These are phyloP conservation scores for Sycophila texana DNA, from an alignment of 2,888 invertebrate genomes.

Conservation along the genomic window DNA sequence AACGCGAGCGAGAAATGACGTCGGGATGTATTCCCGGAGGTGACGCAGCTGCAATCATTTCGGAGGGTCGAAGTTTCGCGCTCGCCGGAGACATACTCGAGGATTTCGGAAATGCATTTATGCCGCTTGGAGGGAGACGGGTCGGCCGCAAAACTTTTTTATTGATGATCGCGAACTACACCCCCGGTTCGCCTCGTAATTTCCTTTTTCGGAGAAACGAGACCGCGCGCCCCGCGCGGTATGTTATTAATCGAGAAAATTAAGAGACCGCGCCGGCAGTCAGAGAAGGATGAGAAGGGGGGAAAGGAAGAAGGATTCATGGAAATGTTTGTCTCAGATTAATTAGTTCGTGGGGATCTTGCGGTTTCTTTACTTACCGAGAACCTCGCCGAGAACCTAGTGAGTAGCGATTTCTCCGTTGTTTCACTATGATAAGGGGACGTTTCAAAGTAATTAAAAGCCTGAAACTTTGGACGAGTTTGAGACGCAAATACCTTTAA, in stretches of 20 bases:
- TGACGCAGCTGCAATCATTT: slow-evolving; percentile 21
- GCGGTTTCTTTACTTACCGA: slow-evolving; percentile 17
- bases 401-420: slow-evolving; percentile 19
- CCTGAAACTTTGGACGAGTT: background rate
- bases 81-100: background rate
- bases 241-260: slow-evolving; percentile 38
- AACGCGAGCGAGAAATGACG: slow-evolving; percentile 36
- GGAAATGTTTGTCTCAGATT: slow-evolving; percentile 37
- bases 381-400: too few relatives aligned
- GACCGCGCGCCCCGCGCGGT: background rate
- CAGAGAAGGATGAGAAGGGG: background rate
- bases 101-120: slow-evolving; percentile 19
- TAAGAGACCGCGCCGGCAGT: background rate
- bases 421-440: slow-evolving; percentile 20
- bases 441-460: slow-evolving; percentile 38
- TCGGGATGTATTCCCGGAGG: slow-evolving; percentile 27
- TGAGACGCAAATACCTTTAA: slow-evolving; percentile 21
- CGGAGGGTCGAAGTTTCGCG: background rate
- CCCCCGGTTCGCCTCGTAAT: too few relatives aligned
- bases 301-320: background rate
- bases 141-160: slow-evolving; percentile 5
- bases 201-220: background rate
- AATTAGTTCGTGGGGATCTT: slow-evolving; percentile 36
- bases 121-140: background rate
- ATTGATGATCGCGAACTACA: background rate